Evolutionary conservation across 2,113 vertebrate species (phyloP).

Genomic region (Eclectus roratus): DNA sequence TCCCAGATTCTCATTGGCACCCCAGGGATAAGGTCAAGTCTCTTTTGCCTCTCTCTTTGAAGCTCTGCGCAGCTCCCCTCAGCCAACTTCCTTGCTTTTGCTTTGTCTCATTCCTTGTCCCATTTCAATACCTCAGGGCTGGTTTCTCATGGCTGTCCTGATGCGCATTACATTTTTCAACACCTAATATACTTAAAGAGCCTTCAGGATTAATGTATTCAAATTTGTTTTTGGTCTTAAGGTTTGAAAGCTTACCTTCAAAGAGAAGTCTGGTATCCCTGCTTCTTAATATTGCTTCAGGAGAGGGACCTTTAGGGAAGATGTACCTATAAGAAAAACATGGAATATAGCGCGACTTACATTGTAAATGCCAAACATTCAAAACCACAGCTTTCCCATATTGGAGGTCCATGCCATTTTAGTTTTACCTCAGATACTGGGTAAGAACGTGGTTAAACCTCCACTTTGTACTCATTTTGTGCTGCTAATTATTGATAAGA

Average conservation of each 20-base stretch:
- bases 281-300: not conserved
- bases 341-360: not conserved
- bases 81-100: not conserved
- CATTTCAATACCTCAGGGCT: not conserved
- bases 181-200: not conserved
- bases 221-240: not conserved
- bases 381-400: not conserved
- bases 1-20: not conserved
- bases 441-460: not conserved
- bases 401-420: not conserved
- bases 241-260: not conserved
- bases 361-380: not conserved
- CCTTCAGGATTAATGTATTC: not conserved
- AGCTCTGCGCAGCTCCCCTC: not conserved
- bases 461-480: accelerated
- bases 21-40: not conserved
- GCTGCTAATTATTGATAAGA: not conserved
- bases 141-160: not conserved
- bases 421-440: not conserved
- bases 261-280: not conserved
- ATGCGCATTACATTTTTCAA: not conserved
- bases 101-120: not conserved
- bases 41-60: not conserved
- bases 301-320: not conserved
- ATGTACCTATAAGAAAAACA: not conserved